A percentile compares a stretch with the other conserved stretches of the same genome.
Evolutionary conservation across 2,113 vertebrate genomes (phyloP).

Genomic region (Lophius piscatorius): DNA sequence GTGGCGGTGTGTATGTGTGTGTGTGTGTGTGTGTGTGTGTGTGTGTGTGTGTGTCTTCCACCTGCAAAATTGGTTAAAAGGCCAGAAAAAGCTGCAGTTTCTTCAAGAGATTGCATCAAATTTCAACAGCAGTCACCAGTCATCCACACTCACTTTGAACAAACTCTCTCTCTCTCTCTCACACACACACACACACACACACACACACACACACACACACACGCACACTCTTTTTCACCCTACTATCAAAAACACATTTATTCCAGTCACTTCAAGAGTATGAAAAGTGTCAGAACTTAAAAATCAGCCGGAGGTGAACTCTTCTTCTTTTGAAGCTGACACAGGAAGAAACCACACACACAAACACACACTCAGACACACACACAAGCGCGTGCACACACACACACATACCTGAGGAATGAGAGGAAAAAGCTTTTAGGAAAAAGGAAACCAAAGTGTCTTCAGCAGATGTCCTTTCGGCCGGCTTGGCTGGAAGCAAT

Average conservation of each 20-base stretch:
- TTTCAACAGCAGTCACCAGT: constrained; percentile 47
- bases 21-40: neutral
- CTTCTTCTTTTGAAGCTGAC: constrained; percentile 41
- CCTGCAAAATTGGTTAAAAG: constrained; percentile 39
- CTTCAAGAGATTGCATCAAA: constrained; percentile 22
- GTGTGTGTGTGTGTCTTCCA: constrained; percentile 2
- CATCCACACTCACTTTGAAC: constrained; percentile 45
- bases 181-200: constrained; percentile 4
- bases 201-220: neutral
- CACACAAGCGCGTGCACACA: too few relatives aligned
- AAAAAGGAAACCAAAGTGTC: constrained; percentile 29
- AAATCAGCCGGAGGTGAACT: constrained; percentile 42
- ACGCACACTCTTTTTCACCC: neutral
- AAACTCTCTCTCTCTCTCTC: neutral
- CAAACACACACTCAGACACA: constrained; percentile 23
- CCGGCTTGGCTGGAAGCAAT: constrained; percentile 32
- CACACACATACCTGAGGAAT: constrained; percentile 14
- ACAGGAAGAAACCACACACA: too few relatives aligned
- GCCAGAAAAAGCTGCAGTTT: constrained; percentile 13
- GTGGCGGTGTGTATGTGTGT: constrained; percentile 3
- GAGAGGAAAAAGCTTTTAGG: constrained; percentile 38
- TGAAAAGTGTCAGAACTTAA: constrained; percentile 41
- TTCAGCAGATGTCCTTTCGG: constrained; percentile 29
- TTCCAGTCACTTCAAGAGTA: constrained; percentile 40
- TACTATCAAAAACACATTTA: constrained; percentile 40